Percentiles rank a stretch among this genome's conserved stretches.
phyloP scores from a whole-genome alignment of 2,113 vertebrate species.

The Bambusicola thoracicus region DNA sequence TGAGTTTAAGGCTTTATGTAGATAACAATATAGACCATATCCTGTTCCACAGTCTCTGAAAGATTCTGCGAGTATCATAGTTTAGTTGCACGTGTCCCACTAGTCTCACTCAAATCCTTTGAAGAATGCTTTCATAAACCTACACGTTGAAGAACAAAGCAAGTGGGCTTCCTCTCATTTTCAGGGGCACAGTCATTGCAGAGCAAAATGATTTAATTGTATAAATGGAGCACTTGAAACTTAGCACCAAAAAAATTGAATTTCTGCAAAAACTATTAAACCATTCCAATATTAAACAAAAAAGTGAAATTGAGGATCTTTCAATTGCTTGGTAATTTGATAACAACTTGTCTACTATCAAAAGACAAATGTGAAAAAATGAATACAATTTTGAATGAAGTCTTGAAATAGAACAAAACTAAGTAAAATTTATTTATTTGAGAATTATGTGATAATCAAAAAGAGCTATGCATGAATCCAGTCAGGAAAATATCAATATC shows the following conservation, averaged over 20 bases:
- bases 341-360: background rate
- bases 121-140: constrained; percentile 38
- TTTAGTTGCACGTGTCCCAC: background rate
- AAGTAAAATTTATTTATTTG: background rate
- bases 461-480: background rate
- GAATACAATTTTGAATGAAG: background rate
- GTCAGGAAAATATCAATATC: background rate
- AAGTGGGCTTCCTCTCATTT: constrained; percentile 8
- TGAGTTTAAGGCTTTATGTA: constrained; percentile 4
- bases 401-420: background rate
- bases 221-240: background rate
- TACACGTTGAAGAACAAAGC: constrained; percentile 26
- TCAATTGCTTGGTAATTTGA: background rate
- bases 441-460: background rate
- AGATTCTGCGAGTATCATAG: background rate
- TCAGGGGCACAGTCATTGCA: background rate
- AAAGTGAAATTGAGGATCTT: background rate
- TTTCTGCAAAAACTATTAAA: background rate
- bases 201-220: background rate
- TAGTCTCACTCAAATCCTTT: constrained; percentile 25
- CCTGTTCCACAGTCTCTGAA: constrained; percentile 54
- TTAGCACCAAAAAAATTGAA: background rate
- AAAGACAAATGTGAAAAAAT: background rate
- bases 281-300: background rate
- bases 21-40: constrained; percentile 40